Evolutionary conservation across 2,113 vertebrate species (phyloP), one percentile per base, ranked within the genome.

Genomic region (Planiliza haematocheilus): DNA sequence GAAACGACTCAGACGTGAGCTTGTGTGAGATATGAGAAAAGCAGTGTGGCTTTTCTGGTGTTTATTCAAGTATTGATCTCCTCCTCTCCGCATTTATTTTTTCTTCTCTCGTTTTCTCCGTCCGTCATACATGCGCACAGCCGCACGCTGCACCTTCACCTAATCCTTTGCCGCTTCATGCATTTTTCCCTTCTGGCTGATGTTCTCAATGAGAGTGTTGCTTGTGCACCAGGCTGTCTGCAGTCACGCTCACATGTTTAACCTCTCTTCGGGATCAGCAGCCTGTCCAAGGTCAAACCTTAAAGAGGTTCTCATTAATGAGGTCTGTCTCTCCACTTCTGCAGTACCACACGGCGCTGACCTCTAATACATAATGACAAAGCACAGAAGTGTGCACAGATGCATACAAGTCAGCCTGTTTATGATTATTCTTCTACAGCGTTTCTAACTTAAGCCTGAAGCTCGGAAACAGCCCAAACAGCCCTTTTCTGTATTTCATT

Each of bases 11-110:
- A 58, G 70, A 82, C 81, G 72, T 81, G 61, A 87, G 76, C 48
- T 75, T 51, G 71, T 77, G 65, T 60, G 63, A 85, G 60, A 72
- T 81, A 81, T 71, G 63, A 85, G 63, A 57, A 64, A 79, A 70
- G 21, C 52, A 38, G 63, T 50, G 34, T 41, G 77, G 82, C 65
- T 82, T 60, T 60, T 51, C 70, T 50, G 63, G 81, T 68, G 45
- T 80, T 88, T 78, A 88, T 82, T 87, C 55, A 7, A 41, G 76
- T 85, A 88, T 87, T 87, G 83, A 89, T 91, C 88, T 70, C 43
- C 57, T 79, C 59, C 61, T 81, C 73, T 61, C 63, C 6, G 20
- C 46, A 18, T 67, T 72, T 79, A 66, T 81, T 57, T 76, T 53
- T 64, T 80, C 36, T 48, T 57, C 56, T 49, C 17, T 67, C 49